These are phyloP conservation scores for Clarias batrachus DNA, from an alignment of 2,113 vertebrate genomes.

Conservation along the genomic window DNA sequence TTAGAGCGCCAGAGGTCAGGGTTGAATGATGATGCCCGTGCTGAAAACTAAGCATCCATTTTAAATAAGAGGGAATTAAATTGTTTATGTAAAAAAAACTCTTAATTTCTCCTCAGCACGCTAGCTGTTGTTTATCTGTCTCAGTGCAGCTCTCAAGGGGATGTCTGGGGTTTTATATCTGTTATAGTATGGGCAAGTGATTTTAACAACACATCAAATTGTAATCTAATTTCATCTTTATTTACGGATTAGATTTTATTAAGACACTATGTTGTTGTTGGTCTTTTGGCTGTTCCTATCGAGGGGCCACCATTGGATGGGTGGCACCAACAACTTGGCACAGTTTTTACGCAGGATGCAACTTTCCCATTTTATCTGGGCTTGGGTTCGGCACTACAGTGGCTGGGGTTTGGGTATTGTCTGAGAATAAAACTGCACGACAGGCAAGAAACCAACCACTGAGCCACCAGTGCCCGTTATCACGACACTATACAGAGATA, in stretches of 20 bases:
- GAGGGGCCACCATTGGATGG: no score
- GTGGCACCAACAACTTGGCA: no score
- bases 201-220: neutral
- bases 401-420: no score
- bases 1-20: constrained; percentile 2
- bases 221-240: neutral
- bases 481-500: neutral
- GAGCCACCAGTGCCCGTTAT: no score
- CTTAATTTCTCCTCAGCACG: constrained; percentile 5
- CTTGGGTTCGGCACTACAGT: no score
- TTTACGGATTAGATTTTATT: neutral
- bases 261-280: no score
- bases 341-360: no score
- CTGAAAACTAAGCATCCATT: constrained; percentile 16
- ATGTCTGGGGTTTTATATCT: neutral
- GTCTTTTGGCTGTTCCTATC: no score
- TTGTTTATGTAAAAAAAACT: neutral
- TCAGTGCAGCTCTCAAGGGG: neutral
- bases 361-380: no score
- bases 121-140: neutral
- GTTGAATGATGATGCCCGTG: neutral
- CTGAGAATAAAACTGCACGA: no score
- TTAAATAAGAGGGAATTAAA: neutral
- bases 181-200: neutral
- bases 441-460: no score